Evolutionary conservation across 2,888 invertebrate genomes (phyloP).

Genomic region (Himalopsyche kuldschensis): DNA sequence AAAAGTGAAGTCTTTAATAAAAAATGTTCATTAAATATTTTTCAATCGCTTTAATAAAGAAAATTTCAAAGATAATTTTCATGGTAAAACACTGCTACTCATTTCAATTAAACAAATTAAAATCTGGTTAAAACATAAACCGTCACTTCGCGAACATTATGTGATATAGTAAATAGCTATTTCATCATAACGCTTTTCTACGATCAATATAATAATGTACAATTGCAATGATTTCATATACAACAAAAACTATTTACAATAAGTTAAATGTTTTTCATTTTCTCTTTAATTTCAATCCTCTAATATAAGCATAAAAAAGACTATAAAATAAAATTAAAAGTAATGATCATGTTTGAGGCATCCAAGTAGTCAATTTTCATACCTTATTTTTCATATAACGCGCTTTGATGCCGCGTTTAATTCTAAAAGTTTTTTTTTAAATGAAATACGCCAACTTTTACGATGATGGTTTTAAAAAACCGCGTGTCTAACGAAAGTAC

Average conservation of each 20-base stretch:
- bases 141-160: too few species aligned
- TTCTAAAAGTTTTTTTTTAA: not conserved
- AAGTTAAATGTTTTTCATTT: not conserved
- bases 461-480: not conserved
- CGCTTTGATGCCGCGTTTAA: not conserved
- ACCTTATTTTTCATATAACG: not conserved
- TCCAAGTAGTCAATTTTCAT: not conserved
- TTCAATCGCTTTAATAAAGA: too few species aligned
- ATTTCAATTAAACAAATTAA: too few species aligned
- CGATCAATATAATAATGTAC: not conserved
- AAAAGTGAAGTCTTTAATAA: too few species aligned
- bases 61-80: too few species aligned
- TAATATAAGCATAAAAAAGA: not conserved
- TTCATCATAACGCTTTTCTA: too few species aligned
- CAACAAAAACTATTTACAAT: not conserved
- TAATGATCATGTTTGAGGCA: not conserved
- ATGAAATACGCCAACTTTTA: not conserved
- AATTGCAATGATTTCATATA: too few species aligned
- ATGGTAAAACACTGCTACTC: too few species aligned
- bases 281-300: not conserved
- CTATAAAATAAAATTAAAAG: not conserved
- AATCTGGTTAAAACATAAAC: too few species aligned
- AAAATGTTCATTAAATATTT: too few species aligned
- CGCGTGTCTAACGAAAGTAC: not conserved
- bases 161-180: too few species aligned